Percentiles rank a stretch among this genome's conserved stretches.
phyloP scores from a whole-genome alignment of 2,113 vertebrate species.

The Strix aluco region DNA sequence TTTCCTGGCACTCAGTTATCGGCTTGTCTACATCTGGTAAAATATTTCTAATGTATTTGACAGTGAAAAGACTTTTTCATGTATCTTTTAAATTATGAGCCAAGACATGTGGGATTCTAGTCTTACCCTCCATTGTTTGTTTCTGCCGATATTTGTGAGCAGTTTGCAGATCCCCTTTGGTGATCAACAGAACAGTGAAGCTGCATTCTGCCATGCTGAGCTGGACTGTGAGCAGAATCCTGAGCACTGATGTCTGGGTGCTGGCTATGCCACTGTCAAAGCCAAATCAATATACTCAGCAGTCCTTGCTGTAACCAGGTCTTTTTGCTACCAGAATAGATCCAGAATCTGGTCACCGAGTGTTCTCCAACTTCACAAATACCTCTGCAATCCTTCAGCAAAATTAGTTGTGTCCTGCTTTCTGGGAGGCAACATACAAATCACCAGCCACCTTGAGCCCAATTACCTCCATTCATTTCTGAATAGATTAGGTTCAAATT shows the following conservation, averaged over 20 bases:
- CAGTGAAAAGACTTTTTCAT: neutral
- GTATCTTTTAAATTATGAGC: neutral
- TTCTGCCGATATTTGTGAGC: neutral
- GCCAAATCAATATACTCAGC: neutral
- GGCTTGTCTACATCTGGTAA: neutral
- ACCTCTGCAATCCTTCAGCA: neutral
- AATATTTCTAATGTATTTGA: neutral
- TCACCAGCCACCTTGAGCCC: neutral
- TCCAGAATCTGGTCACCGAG: neutral
- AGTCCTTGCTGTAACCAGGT: neutral
- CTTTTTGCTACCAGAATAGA: neutral
- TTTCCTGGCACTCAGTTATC: neutral
- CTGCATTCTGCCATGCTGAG: rapidly evolving
- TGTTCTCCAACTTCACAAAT: neutral
- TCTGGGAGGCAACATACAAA: neutral
- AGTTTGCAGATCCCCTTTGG: neutral
- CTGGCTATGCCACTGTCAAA: neutral
- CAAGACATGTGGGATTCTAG: neutral
- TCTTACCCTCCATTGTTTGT: neutral
- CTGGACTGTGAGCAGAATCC: neutral
- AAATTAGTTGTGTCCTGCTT: neutral
- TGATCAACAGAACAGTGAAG: neutral
- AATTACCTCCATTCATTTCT: neutral
- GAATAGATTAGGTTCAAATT: neutral
- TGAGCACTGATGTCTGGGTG: neutral